phyloP scores from a whole-genome alignment of 2,113 vertebrate genomes.

The Talpa occidentalis region DNA sequence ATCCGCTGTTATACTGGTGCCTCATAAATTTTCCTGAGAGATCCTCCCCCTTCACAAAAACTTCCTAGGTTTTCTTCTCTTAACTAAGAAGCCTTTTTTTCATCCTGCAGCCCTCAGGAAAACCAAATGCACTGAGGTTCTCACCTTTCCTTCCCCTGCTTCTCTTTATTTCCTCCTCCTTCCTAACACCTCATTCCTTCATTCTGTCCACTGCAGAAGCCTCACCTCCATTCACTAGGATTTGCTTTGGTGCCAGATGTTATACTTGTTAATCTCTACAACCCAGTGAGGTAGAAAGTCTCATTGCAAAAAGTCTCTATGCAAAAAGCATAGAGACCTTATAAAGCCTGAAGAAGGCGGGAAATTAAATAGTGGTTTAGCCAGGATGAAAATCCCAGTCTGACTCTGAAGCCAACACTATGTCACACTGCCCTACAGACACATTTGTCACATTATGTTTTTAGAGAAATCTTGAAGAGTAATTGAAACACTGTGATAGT shows the following conservation, averaged over 20 bases:
- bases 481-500: not conserved
- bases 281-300: not conserved
- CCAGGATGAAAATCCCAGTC: conserved; percentile 6
- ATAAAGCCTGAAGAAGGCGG: not conserved
- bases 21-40: not conserved
- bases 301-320: not conserved
- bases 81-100: conserved; percentile 14
- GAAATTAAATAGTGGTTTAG: not conserved
- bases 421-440: not conserved
- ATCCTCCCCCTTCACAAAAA: not conserved
- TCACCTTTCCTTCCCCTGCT: not conserved
- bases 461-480: not conserved
- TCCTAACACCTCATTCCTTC: conserved; percentile 30
- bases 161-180: not conserved
- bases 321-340: not conserved
- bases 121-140: not conserved
- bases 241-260: not conserved
- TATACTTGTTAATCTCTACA: not conserved
- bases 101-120: not conserved
- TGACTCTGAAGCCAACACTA: not conserved
- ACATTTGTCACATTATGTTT: not conserved
- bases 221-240: not conserved
- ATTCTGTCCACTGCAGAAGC: not conserved
- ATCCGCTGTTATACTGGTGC: not conserved
- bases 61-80: not conserved